These are phyloP conservation scores for Arizona elegans DNA, from an alignment of 2,113 vertebrate genomes.

Conservation along the genomic window DNA sequence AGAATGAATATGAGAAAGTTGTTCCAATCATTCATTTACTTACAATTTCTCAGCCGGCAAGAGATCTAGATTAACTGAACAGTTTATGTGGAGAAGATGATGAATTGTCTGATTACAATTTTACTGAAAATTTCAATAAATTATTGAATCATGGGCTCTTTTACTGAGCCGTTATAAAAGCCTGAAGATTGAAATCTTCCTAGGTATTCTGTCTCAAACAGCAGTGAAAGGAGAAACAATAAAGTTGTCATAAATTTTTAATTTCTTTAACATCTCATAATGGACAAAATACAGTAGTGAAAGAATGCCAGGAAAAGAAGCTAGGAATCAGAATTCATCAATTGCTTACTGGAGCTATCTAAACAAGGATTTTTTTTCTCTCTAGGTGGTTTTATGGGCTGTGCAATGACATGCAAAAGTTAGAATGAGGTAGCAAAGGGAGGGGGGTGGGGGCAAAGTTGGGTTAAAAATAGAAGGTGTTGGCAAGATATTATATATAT, in stretches of 20 bases:
- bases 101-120: background rate
- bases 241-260: slow-evolving; percentile 17
- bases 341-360: background rate
- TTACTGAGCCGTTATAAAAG: background rate
- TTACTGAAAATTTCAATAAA: background rate
- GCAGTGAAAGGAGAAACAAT: background rate
- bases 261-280: background rate
- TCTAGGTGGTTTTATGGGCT: background rate
- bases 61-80: background rate
- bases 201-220: background rate
- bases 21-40: background rate
- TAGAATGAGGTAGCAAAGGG: background rate
- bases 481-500: background rate
- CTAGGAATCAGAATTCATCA: background rate
- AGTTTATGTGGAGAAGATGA: background rate
- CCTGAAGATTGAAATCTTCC: background rate
- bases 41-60: background rate
- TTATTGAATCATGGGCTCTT: background rate
- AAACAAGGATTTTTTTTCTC: background rate
- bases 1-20: background rate
- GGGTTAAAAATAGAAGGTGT: background rate
- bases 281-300: background rate
- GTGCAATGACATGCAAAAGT: background rate
- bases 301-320: background rate
- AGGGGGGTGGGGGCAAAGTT: no score